These are phyloP conservation scores for Mallotus villosus DNA, from an alignment of 2,797 vertebrate species.

Conservation along the genomic window DNA sequence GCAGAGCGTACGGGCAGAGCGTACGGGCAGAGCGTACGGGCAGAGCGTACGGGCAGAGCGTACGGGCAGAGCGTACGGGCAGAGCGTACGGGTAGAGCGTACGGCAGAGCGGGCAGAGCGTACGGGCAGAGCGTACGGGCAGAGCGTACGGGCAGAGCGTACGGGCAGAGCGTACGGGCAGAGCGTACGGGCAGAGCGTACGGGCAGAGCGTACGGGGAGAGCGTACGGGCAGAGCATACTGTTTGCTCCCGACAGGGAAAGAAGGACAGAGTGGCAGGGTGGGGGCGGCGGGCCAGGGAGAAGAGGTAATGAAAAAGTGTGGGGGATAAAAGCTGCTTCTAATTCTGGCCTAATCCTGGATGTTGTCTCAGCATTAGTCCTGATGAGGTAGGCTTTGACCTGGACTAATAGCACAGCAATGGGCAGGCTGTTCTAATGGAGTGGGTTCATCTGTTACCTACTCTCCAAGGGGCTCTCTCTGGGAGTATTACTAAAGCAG, in stretches of 20 bases:
- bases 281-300: not conserved
- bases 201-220: too few species aligned
- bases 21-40: too few species aligned
- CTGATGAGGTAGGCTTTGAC: conserved; percentile 36
- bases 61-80: not conserved
- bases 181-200: too few species aligned
- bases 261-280: not conserved
- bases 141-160: too few species aligned
- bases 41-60: too few species aligned
- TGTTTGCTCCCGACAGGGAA: not conserved
- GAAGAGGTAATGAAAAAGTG: conserved; percentile 3
- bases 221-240: not conserved
- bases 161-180: too few species aligned
- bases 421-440: conserved; percentile 25
- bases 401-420: conserved; percentile 27
- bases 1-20: too few species aligned
- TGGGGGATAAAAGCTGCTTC: conserved; percentile 18
- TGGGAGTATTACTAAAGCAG: conserved; percentile 29
- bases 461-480: conserved; percentile 23
- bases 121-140: too few species aligned
- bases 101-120: too few species aligned
- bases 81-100: too few species aligned
- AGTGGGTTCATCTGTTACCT: conserved; percentile 40
- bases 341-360: conserved; percentile 35
- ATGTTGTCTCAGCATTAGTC: conserved; percentile 33